Evolutionary conservation across 1,140 invertebrate species (phyloP).

Genomic region (Brachionus koreanus): DNA sequence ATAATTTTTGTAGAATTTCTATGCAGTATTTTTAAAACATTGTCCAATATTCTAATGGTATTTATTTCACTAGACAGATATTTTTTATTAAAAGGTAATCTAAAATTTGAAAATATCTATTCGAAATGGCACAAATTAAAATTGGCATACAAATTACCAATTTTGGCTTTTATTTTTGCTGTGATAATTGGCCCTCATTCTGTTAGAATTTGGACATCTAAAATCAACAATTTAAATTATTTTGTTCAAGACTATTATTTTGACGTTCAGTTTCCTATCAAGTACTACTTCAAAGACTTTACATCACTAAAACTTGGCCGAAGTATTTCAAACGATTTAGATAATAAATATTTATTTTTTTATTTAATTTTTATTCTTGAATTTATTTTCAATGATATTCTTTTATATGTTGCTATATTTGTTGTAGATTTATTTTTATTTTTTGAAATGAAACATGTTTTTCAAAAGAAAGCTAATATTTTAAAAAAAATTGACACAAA

Average conservation of each 20-base stretch:
- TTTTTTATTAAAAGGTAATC: not conserved
- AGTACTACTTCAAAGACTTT: not conserved
- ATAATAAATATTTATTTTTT: not conserved
- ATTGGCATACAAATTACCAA: not conserved
- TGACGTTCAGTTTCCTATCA: not conserved
- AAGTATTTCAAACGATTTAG: not conserved
- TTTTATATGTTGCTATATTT: not conserved
- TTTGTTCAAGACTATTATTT: not conserved
- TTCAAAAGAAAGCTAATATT: not conserved
- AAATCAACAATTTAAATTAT: not conserved
- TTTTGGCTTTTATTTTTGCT: not conserved
- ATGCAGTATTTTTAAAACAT: not conserved
- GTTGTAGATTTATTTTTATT: not conserved
- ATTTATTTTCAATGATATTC: not conserved
- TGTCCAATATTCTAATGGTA: not conserved
- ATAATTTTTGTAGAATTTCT: slow-evolving; percentile 8
- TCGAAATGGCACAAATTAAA: not conserved
- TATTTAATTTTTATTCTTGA: not conserved
- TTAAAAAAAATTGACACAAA: not conserved
- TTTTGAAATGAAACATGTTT: not conserved
- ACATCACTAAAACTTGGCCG: not conserved
- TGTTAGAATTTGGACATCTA: not conserved
- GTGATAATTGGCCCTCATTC: not conserved
- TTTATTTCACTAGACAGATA: not conserved
- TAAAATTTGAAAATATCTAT: not conserved